These are phyloP conservation scores for Troides aeacus DNA, from an alignment of 2,888 invertebrate genomes.

Conservation along the genomic window DNA sequence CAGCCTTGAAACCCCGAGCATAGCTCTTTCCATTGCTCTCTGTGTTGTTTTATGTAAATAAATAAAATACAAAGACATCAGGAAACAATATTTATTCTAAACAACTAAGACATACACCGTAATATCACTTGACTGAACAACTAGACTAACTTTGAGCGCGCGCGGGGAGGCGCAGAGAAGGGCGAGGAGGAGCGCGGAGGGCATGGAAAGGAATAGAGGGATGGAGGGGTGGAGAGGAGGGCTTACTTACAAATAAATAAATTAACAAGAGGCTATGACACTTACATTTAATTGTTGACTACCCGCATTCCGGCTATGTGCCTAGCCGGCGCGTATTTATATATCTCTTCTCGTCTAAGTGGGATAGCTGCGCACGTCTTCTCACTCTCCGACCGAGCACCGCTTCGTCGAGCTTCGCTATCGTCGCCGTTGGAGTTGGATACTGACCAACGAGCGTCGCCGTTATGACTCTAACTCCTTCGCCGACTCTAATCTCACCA, in stretches of 20 bases:
- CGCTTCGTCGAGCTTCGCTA: slow-evolving; percentile 66
- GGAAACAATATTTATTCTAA: slow-evolving; percentile 48
- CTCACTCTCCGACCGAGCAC: slow-evolving; percentile 60
- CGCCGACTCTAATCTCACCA: slow-evolving; percentile 59
- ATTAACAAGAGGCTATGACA: slow-evolving; percentile 65
- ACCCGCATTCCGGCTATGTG: slow-evolving; percentile 56
- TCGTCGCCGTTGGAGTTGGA: slow-evolving; percentile 55
- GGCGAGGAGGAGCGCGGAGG: too few species aligned
- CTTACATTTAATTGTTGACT: slow-evolving; percentile 69
- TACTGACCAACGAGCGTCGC: slow-evolving; percentile 57
- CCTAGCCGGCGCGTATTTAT: slow-evolving; percentile 44
- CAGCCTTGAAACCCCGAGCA: too few species aligned
- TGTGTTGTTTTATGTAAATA: too few species aligned
- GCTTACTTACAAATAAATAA: slow-evolving; percentile 52
- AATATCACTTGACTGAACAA: slow-evolving; percentile 78
- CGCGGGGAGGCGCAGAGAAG: too few species aligned
- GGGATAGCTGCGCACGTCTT: slow-evolving; percentile 37
- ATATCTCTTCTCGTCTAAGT: slow-evolving; percentile 8
- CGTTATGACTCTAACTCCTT: slow-evolving; percentile 66
- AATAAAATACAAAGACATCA: too few species aligned
- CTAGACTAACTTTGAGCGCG: slow-evolving; percentile 63
- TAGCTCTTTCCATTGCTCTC: too few species aligned
- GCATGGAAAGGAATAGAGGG: too few species aligned
- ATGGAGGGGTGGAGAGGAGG: too few species aligned
- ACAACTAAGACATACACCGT: slow-evolving; percentile 75